Evolutionary conservation across 2,888 invertebrate genomes (phyloP), one percentile per base, ranked within the genome.

Genomic region (Flabesymbios commensalis): DNA sequence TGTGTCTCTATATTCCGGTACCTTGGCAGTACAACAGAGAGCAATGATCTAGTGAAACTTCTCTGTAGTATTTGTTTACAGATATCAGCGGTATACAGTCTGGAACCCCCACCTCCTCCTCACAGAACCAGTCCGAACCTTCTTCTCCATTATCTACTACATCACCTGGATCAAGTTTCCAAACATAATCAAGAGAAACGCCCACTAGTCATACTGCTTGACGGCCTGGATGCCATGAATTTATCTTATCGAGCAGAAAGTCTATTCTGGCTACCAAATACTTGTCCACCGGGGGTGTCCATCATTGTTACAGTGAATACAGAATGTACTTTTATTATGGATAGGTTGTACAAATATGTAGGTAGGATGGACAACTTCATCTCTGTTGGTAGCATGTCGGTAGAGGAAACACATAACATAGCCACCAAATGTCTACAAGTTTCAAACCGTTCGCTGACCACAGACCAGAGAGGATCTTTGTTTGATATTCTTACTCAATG

Each of bases 201-300:
- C 10, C 64, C 64, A 3, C 55, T 64, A 36, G 22, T 64, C 17
- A 10, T 64, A 2, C 36, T 64, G 4, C 36, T 64, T 5, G 64
- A 61, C 28, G 61, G 54, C 47, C 33, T 64, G 4, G 55, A 62
- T 26, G 28, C 58, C 22, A 19, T 64, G 55, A 31, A 19, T 17
- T 31, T 39, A 19, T 43, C 22, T 10, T 45, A 58, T 29, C 28
- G 58, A 14, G 57, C 61, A 1, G 56, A 62, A 28, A 57, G 55
- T 3, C 24, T 64, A 19, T 54, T 41, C 29, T 64, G 64, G 64
- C 43, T 64, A 14, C 64, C 64, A 3, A 33, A 28, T 1, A 14
- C n/a, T 1, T 59, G 57, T 54, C 64, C 64, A 5, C 36, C 54
- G 2, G 36, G 55, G 19, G 52, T 64, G 24, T 36, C 54, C 31